A percentile compares a stretch with the other conserved stretches of the same genome.
Conservation (phyloP, 1,140 invertebrate species). For the Sycophila sp. region DNA sequence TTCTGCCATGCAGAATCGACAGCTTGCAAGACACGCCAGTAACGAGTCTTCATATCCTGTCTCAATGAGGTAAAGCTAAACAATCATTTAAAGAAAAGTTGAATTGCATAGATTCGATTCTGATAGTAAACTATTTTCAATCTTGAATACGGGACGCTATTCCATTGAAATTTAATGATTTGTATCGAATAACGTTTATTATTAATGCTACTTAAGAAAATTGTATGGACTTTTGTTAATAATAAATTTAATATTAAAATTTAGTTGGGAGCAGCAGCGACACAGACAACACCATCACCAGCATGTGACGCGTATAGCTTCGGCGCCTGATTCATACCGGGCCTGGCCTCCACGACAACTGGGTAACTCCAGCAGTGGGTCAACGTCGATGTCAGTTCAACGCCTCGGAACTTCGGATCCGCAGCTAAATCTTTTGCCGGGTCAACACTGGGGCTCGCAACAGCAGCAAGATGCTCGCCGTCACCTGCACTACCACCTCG, state of each 20-base stretch:
- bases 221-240: background rate
- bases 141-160: background rate
- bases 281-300: slow-evolving; percentile 54
- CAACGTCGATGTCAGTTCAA: slow-evolving; percentile 56
- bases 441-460: slow-evolving; percentile 64
- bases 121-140: background rate
- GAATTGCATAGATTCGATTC: no score
- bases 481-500: slow-evolving; percentile 84
- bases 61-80: slow-evolving; percentile 52
- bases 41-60: slow-evolving; percentile 57
- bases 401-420: slow-evolving; percentile 73
- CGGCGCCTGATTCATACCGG: slow-evolving; percentile 77
- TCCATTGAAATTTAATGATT: no score
- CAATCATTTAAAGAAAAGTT: no score
- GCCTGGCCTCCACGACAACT: slow-evolving; percentile 60
- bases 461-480: slow-evolving; percentile 76
- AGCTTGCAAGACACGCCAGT: slow-evolving; percentile 55
- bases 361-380: slow-evolving; percentile 37
- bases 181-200: background rate
- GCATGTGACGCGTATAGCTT: slow-evolving; percentile 79
- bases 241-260: background rate
- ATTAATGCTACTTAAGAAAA: background rate
- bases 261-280: slow-evolving; percentile 62
- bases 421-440: slow-evolving; percentile 69
- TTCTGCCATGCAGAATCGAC: slow-evolving; percentile 52